Base-by-base conservation (phyloP, 2,888 invertebrate species). In the Thecophora atra region DNA sequence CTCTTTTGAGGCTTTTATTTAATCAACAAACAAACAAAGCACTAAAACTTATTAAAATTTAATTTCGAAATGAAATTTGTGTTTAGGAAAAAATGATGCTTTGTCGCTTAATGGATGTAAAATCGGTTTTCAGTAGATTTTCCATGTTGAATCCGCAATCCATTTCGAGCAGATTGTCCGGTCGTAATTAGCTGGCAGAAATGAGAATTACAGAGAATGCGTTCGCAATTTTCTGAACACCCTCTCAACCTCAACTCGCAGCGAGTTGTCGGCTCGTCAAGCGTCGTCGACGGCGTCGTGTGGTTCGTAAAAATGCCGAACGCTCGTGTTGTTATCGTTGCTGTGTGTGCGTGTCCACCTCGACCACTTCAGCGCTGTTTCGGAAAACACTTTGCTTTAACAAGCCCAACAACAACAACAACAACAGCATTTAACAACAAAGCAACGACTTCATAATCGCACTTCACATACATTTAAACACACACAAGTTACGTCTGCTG, bases 91-190 rank as follows among this genome's bases (percentile, higher is more conserved):
- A n/a, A n/a, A n/a, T n/a, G n/a, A n/a, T n/a, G n/a, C 44, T 15
- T 44, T 26, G 24, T 44, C 56, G 42, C 24, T 54, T 54, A 67
- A 67, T 67, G 54, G 42, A 54, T 19, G 3, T 42, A 2, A 15
- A 42, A 67, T 30, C 52, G 24, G 17, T 42, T 24, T 67, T 37
- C 19, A 19, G 17, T 37, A 42, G 37, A 56, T 37, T 67, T 37
- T 37, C 21, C 54, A 56, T 54, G 21, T 19, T 28, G 37, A 42
- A 56, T 54, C 37, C 42, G 19, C 37, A 54, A 67, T 21, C 19
- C 56, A 67, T 56, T 54, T 30, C 54, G 56, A 54, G 56, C 54
- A 56, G 54, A 67, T 30, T 42, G 42, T n/a, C n/a, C n/a, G n/a
- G 13, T 28, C 4, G 42, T 67, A 67, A 67, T 67, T 67, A 54